A percentile compares a stretch with the other conserved stretches of the same genome.
Evolutionary conservation across 2,888 invertebrate species (phyloP).

Genomic region (Herminia tarsipennalis): DNA sequence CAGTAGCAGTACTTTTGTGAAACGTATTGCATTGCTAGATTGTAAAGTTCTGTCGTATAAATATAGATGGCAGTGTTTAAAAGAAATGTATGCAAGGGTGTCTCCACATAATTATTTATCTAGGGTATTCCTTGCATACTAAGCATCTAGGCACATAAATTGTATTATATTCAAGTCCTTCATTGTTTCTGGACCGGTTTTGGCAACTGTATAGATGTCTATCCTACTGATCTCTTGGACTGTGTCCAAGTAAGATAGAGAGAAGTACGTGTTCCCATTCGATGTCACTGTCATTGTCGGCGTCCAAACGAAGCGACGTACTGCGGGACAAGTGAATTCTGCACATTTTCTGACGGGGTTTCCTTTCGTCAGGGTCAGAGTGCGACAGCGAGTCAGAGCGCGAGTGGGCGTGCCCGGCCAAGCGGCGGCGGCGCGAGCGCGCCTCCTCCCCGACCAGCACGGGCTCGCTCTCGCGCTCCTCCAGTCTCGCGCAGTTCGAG

Average conservation of each 20-base stretch:
- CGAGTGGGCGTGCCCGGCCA: slow-evolving; percentile 91
- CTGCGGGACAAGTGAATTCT: slow-evolving; percentile 25
- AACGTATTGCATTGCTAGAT: neutral
- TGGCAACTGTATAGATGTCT: slow-evolving; percentile 38
- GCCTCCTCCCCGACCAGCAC: slow-evolving; percentile 73
- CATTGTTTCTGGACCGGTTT: slow-evolving; percentile 30
- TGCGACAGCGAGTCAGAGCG: slow-evolving; percentile 89
- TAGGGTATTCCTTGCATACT: too few species aligned
- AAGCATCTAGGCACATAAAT: too few species aligned
- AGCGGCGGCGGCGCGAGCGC: slow-evolving; percentile 88
- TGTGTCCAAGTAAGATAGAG: slow-evolving; percentile 61
- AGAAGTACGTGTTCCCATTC: slow-evolving; percentile 54
- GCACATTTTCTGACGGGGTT: slow-evolving; percentile 36
- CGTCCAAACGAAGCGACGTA: slow-evolving; percentile 56
- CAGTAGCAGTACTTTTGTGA: slow-evolving; percentile 41
- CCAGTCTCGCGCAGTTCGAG: slow-evolving; percentile 94
- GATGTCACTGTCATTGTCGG: slow-evolving; percentile 80
- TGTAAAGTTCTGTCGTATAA: neutral
- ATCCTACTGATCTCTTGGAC: slow-evolving; percentile 63
- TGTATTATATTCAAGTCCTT: slow-evolving; percentile 20
- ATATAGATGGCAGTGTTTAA: slow-evolving; percentile 47
- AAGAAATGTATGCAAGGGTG: too few species aligned
- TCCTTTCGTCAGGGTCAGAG: slow-evolving; percentile 72
- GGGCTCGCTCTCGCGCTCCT: slow-evolving; percentile 90
- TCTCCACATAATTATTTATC: too few species aligned